Base-by-base conservation (phyloP, 2,113 vertebrate genomes). In the Pterophyllum scalare region DNA sequence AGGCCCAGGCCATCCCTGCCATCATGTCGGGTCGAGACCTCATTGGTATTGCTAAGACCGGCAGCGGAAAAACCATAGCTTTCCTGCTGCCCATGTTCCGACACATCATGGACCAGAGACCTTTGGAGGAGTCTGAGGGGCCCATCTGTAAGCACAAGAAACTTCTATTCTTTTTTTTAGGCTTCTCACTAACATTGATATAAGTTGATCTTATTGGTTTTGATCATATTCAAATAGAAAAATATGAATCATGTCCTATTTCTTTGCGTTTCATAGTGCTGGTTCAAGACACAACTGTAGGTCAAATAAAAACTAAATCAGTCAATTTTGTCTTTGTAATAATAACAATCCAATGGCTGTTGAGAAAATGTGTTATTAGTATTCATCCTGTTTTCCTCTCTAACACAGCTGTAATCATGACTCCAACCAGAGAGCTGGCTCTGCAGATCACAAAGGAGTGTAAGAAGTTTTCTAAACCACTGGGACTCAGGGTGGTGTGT, bases 401-500 rank as follows among this genome's bases (percentile, higher is more conserved):
- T 57, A 8, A 92, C 88, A 8, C 93, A 99, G 98, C 97, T 79
- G 96, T 99, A 75, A 99, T 99, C 89, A 98, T 99, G 97, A 99
- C 98, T 35, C 98, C 98, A 1, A 99, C 98, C 67, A 96, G 98
- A 49, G 98, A 99, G 94, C 75, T 99, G 92, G 98, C 98, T 70
- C 95, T 99, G 92, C 98, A 99, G 84, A 99, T 99, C 89, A 99
- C 98, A 84, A 99, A 99, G 93, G 98, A 99, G 92, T 99, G 98
- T 49, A 99, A 99, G 96, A 99, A 99, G 89, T 99, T 99, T 95
- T 99, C 98, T 3, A 99, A 99, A 93, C 94, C 97, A 0, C 96
- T 99, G 91, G 97, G 96, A 0, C 97, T 99, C 88, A 92, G 97
- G 83, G 98, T 99, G 94, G 98, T 99, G 75, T 99, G 98, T 96